These are phyloP conservation scores for Hucho hucho DNA, from an alignment of 2,113 vertebrate genomes.

Conservation along the genomic window DNA sequence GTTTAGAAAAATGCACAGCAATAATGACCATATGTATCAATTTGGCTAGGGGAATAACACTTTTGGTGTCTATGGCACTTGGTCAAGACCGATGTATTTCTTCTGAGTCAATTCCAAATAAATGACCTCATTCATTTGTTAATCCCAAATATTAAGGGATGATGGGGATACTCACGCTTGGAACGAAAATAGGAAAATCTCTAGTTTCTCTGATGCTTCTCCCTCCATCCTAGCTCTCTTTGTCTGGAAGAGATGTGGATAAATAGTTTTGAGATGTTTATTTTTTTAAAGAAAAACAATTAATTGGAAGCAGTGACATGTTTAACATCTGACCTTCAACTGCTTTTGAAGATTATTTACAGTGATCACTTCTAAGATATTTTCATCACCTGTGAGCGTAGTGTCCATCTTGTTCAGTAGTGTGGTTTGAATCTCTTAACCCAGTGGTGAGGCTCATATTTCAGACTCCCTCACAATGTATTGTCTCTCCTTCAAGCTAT, in stretches of 20 bases:
- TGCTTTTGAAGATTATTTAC: not conserved
- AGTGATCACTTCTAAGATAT: not conserved
- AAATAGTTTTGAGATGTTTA: not conserved
- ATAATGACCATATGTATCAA: not conserved
- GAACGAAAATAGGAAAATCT: conserved; percentile 63
- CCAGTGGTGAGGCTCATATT: no score
- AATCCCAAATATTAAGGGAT: not conserved
- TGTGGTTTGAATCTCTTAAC: no score
- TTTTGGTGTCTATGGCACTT: no score
- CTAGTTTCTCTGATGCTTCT: conserved; percentile 41
- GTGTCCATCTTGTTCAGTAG: no score
- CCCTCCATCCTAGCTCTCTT: conserved; percentile 10
- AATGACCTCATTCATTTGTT: not conserved
- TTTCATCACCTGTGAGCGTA: no score
- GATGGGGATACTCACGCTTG: conserved; percentile 56
- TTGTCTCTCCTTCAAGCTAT: no score
- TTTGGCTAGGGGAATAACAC: no score
- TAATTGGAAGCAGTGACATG: not conserved
- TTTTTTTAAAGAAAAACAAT: no score
- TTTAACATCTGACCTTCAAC: not conserved
- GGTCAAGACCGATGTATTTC: no score
- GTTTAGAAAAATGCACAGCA: not conserved
- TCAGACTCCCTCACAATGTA: no score
- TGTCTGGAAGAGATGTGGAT: conserved; percentile 15
- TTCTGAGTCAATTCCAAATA: no score